Base-by-base conservation (phyloP, 2,797 vertebrate genomes). In the Nannoperca obscura region DNA sequence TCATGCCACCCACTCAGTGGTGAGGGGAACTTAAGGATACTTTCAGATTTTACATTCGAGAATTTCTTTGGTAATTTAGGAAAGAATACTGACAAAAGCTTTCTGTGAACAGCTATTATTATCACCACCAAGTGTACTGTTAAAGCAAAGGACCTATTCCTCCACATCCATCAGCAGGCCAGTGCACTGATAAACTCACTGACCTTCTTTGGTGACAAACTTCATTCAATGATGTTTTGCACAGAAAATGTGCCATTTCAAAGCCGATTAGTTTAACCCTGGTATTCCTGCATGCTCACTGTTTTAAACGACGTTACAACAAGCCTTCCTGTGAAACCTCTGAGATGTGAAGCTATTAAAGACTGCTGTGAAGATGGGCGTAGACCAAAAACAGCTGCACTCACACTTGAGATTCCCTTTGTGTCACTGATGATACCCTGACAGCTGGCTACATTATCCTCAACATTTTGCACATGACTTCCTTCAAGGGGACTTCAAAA, bases 381-480 rank as follows among this genome's bases (percentile, higher is more conserved):
- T 78, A 47, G 81, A 71, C 81, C 62, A 40, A 58, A 63, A 92
- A 90, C 93, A 94, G 86, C 83, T 93, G 90, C 24, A 59, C 59
- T 22, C 62, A 71, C 77, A 70, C 71, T 90, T 90, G 72, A 87
- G 87, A 91, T 85, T 86, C 81, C 80, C 78, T 82, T 85, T 76
- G 74, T 83, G 83, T 77, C 76, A 47, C 75, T 71, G 81, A 82
- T 86, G 86, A 85, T 84, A 83, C 68, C 34, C 69, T 75, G 91
- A 91, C 93, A 94, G 91, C 93, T 93, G 93, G 84, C 86, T 70
- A 79, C 84, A 91, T 94, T 92, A 91, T 91, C 79, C 74, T 74
- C 86, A 85, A 84, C 83, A 82, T 93, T 95, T 92, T 66, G 30
- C 92, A 89, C 90, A 89, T 78, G 78, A 87, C 88, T 93, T 87